Base-by-base conservation (phyloP, 2,113 vertebrate species). In the Microtus oregoni region DNA sequence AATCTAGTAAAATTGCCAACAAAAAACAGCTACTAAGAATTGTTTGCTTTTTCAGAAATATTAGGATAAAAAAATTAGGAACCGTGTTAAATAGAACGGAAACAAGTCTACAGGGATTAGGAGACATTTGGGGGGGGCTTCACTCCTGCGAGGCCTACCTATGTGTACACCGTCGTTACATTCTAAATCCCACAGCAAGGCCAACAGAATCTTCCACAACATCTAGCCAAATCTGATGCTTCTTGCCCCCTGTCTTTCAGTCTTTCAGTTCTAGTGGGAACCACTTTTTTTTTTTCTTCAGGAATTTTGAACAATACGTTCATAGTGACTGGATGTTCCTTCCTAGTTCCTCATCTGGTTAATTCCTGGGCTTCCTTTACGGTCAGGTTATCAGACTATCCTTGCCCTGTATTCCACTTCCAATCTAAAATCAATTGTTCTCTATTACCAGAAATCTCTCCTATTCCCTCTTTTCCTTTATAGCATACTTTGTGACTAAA, bases 161-260 rank as follows among this genome's bases (percentile, higher is more conserved):
- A 0, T n/a, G 14, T 55, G 79, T 41, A 12, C 2, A 4, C n/a
- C 14, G 0, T 24, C 28, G 12, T 24, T 19, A 32, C 0, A 3
- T 26, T 78, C 47, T 28, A 12, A 78, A 89, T 3, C 20, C n/a
- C n/a, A 30, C 7, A 28, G 20, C 3, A 41, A 35, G 82, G 22
- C 28, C 55, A 2, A 0, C 24, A 11, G 32, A 6, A 14, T 35
- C 89, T 20, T 65, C 55, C 55, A 58, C 55, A 58, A 11, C 2
- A 17, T 17, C 67, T 68, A 67, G 30, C 50, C 55, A 11, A 1
- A 2, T 58, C 72, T 44, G 85, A 35, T 50, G 10, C 47, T 9
- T 5, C 70, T 35, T 38, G 41, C 28, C 63, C 35, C 24, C 10
- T 6, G 11, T 22, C 30, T 67, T 41, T 65, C 1, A 19, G 11